Conservation (phyloP, 2,797 vertebrate species). For the Coreius guichenoti region DNA sequence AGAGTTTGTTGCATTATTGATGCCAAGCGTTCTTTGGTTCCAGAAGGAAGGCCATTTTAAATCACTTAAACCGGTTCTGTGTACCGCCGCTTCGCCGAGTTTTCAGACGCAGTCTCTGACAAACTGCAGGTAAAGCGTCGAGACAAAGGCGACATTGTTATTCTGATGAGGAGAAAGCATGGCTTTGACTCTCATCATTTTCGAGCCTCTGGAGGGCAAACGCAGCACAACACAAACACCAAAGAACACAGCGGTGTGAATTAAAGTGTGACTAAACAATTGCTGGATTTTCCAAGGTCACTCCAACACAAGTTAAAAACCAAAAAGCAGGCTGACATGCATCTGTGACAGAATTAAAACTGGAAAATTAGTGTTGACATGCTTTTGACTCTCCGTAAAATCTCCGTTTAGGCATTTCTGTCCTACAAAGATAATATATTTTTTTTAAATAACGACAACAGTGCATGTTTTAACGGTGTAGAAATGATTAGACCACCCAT, state of each 20-base stretch:
- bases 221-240: slow-evolving; percentile 33
- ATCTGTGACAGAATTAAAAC: background rate
- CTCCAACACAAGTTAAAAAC: background rate
- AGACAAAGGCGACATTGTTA: slow-evolving; percentile 45
- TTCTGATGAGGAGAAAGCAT: slow-evolving; percentile 43
- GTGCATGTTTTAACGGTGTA: background rate
- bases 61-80: slow-evolving; percentile 26
- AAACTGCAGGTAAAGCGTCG: slow-evolving; percentile 16
- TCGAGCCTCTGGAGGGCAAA: slow-evolving; percentile 36
- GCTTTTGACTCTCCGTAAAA: background rate
- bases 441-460: background rate
- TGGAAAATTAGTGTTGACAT: slow-evolving; percentile 11
- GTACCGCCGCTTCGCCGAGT: background rate
- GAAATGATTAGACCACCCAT: background rate
- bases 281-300: slow-evolving; percentile 38
- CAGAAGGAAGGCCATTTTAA: slow-evolving; percentile 29
- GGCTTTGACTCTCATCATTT: slow-evolving; percentile 23
- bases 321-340: background rate
- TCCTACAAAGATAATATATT: background rate
- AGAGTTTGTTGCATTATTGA: slow-evolving; percentile 46
- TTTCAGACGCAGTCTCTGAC: slow-evolving; percentile 33
- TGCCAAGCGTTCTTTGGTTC: slow-evolving; percentile 14
- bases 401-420: background rate
- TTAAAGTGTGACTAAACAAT: slow-evolving; percentile 24
- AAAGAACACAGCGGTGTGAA: slow-evolving; percentile 39